Evolutionary conservation across 2,113 vertebrate species (phyloP).

Genomic region (Sclerurus mexicanus): DNA sequence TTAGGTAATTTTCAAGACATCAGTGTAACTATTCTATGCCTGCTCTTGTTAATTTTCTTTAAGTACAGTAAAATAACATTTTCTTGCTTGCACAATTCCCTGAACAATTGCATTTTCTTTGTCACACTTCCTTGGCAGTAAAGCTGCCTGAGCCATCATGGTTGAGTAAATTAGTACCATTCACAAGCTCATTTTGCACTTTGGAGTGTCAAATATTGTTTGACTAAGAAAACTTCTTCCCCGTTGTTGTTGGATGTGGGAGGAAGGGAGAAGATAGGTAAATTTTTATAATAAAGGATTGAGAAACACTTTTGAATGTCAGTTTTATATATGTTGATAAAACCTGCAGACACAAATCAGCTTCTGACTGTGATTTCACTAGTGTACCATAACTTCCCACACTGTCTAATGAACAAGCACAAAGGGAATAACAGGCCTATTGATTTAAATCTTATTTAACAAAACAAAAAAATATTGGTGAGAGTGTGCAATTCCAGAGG

Average conservation of each 20-base stretch:
- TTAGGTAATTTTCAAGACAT: slow-evolving; percentile 10
- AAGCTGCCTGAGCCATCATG: slow-evolving; percentile 56
- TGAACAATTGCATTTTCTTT: slow-evolving; percentile 64
- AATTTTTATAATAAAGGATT: slow-evolving; percentile 36
- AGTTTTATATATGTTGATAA: slow-evolving; percentile 59
- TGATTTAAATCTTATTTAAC: slow-evolving; percentile 53
- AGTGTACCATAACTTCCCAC: slow-evolving; percentile 44
- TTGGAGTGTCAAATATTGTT: slow-evolving; percentile 45
- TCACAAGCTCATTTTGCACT: slow-evolving; percentile 61
- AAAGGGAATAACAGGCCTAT: slow-evolving; percentile 36
- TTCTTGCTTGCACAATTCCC: slow-evolving; percentile 61
- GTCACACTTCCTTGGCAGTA: slow-evolving; percentile 62
- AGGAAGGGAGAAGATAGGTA: slow-evolving; percentile 31
- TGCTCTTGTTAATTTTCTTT: slow-evolving; percentile 60
- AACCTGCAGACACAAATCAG: slow-evolving; percentile 46
- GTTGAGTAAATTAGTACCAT: slow-evolving; percentile 63
- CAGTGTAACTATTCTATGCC: not conserved
- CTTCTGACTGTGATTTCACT: slow-evolving; percentile 48
- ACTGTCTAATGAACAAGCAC: slow-evolving; percentile 39
- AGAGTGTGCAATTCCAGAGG: not conserved
- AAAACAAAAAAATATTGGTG: slow-evolving; percentile 24
- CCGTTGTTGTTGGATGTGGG: slow-evolving; percentile 28
- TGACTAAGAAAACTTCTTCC: slow-evolving; percentile 45
- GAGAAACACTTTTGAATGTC: slow-evolving; percentile 28
- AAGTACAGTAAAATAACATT: slow-evolving; percentile 55